Conservation (phyloP, 2,888 invertebrate species). For the Polyommatus iphigenia region DNA sequence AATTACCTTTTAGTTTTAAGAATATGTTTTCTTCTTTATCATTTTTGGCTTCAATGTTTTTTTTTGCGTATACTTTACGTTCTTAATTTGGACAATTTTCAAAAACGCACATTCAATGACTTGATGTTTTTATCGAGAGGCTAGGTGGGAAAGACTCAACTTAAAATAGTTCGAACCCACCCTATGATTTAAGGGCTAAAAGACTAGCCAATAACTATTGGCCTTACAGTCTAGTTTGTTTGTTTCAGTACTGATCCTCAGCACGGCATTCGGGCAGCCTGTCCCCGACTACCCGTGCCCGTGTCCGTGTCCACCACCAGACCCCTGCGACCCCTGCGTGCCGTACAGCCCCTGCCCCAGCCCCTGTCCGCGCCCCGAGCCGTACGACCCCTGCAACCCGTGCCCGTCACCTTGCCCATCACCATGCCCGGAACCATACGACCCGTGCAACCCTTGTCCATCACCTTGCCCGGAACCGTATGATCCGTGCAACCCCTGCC, state of each 20-base stretch:
- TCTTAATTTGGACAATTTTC: too few relatives aligned
- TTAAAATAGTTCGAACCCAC: too few relatives aligned
- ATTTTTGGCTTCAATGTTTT: not conserved
- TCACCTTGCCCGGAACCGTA: not conserved
- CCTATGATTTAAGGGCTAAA: too few relatives aligned
- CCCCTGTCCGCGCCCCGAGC: constrained; percentile 27
- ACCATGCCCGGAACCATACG: not conserved
- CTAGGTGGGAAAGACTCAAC: too few relatives aligned
- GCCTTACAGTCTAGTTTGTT: not conserved
- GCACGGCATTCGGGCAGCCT: constrained; percentile 56
- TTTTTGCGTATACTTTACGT: too few relatives aligned
- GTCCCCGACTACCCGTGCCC: constrained; percentile 47
- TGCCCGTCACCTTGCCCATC: constrained; percentile 35
- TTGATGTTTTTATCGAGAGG: too few relatives aligned
- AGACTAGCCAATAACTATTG: not conserved
- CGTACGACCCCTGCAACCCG: constrained; percentile 42
- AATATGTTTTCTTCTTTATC: not conserved
- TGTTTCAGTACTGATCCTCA: constrained; percentile 56
- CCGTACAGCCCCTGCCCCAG: constrained; percentile 38
- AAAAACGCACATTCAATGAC: too few relatives aligned
- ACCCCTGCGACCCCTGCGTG: constrained; percentile 34
- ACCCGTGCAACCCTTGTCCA: constrained; percentile 39
- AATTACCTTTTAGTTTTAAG: not conserved
- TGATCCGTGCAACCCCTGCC: constrained; percentile 38
- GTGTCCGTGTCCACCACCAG: constrained; percentile 35